Evolutionary conservation across 2,113 vertebrate genomes (phyloP).

Genomic region (Hippolais icterina): DNA sequence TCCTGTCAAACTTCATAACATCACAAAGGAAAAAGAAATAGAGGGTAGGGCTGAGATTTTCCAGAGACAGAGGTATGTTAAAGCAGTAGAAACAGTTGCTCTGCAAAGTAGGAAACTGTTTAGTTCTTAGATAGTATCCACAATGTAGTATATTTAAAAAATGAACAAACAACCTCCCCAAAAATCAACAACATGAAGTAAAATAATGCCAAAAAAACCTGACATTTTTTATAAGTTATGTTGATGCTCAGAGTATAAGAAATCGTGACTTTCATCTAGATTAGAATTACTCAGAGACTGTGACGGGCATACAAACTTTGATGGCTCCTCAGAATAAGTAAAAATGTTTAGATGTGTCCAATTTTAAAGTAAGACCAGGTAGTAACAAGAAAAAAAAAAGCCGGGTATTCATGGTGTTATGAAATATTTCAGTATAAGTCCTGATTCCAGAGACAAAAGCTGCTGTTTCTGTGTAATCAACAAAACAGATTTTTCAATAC

Average conservation of each 20-base stretch:
- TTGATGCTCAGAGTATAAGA: neutral
- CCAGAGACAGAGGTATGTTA: neutral
- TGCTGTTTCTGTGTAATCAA: neutral
- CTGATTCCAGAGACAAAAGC: neutral
- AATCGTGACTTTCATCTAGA: neutral
- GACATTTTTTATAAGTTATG: neutral
- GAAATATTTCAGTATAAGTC: neutral
- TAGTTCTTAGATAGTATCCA: neutral
- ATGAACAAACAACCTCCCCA: rapidly evolving
- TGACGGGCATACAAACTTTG: neutral
- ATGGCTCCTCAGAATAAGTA: neutral
- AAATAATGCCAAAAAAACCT: neutral
- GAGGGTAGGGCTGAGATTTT: neutral
- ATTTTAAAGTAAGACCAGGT: neutral
- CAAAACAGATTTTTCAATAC: neutral
- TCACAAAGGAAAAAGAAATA: constrained; percentile 8
- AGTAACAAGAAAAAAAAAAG: neutral
- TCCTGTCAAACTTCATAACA: constrained; percentile 28
- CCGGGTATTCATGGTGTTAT: neutral
- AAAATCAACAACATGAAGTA: neutral
- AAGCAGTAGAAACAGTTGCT: neutral
- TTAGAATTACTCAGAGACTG: neutral
- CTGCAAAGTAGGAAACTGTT: neutral
- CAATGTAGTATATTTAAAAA: neutral
- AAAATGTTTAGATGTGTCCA: neutral